Conservation (phyloP, 2,113 vertebrate genomes). For the Clinocottus analis region DNA sequence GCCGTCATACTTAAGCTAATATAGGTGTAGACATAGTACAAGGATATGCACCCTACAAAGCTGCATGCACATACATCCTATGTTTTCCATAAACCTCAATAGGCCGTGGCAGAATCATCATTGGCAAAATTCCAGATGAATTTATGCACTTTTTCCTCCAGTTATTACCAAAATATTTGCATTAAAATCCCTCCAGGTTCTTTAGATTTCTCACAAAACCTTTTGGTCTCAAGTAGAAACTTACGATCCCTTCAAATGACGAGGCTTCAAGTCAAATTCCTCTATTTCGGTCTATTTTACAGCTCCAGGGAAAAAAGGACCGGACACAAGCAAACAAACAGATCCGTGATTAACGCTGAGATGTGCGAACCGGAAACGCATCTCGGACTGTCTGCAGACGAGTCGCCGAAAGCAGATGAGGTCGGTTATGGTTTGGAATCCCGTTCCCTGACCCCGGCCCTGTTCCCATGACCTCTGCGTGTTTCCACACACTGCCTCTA, state of each 20-base stretch:
- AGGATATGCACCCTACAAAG: too few relatives aligned
- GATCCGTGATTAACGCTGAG: background rate
- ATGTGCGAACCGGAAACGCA: background rate
- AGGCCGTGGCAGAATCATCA: too few relatives aligned
- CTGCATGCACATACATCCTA: too few relatives aligned
- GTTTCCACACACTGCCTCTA: slow-evolving; percentile 23
- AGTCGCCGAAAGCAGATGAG: too few relatives aligned
- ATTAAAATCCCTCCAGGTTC: background rate
- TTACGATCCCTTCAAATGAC: background rate
- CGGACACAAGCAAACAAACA: background rate
- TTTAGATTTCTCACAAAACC: background rate
- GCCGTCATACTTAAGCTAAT: too few relatives aligned
- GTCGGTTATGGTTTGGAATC: slow-evolving; percentile 35
- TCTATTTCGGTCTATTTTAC: background rate
- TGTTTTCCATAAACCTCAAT: too few relatives aligned
- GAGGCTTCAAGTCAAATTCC: background rate
- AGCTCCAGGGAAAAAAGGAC: background rate
- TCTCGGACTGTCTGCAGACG: background rate
- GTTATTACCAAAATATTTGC: background rate
- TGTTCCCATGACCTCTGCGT: slow-evolving; percentile 42
- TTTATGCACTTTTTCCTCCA: background rate
- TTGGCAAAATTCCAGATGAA: background rate
- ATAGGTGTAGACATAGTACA: too few relatives aligned
- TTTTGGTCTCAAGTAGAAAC: background rate
- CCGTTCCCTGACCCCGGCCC: background rate